Evolutionary conservation across 2,888 invertebrate genomes (phyloP), one percentile per base, ranked within the genome.

Genomic region (Rugalucina vietnamica): DNA sequence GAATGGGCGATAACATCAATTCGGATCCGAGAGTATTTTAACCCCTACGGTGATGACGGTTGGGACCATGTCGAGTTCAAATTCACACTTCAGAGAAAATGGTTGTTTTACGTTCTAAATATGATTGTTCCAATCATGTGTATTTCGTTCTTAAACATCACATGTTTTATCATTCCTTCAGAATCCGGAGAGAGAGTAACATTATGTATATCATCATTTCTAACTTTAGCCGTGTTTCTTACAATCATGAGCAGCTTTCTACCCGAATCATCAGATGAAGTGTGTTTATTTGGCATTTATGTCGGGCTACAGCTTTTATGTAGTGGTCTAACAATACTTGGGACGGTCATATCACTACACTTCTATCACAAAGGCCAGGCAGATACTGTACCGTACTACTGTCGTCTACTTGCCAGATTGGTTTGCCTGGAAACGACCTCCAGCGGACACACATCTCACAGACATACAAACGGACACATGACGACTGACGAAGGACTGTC

Each of bases 161-260:
- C 85, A 14, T 83, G 84, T n/a, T 90, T 89, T 43, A 76, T 89
- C 0, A 76, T 89, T 12, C 90, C 90, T 12, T 79, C 86, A 1
- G 81, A 84, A n/a, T 81, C 82, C 21, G 89, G 89, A 3, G 90
- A 90, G 70, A 71, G 86, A 37, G 84, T 90, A n/a, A 86, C 88
- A 0, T 82, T 89, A 32, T 84, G 87, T 29, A 86, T 88, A 8
- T 87, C 89, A n/a, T 76, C 88, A 12, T 90, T 89, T 71, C 82
- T 90, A 12, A 89, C 89, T 1, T 81, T 90, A 69, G 89, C 89
- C 10, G 90, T 90, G 12, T 90, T 89, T 76, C 57, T 90, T 37
- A 89, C 90, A 10, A 81, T 87, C 36, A 72, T 90, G 0, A 83
- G 82, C 29, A 82, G 83, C 39, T 82, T 82, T n/a, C 80, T 89